Evolutionary conservation across 30 jellyfish, hydroid and myxozoan genomes (phyloP).

Genomic region (Pseudorhiza aurosa): DNA sequence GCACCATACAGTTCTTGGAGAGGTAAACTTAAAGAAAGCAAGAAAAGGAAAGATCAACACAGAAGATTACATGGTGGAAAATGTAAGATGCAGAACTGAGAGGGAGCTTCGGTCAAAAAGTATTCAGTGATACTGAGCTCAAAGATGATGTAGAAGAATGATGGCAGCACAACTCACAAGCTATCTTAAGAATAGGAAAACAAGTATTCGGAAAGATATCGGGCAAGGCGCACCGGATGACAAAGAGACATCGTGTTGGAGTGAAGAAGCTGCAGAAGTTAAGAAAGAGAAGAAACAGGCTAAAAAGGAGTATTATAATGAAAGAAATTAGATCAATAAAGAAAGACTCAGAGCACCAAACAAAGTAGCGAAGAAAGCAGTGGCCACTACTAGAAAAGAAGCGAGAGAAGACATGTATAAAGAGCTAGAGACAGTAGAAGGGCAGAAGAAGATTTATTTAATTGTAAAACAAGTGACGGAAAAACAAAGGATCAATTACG

Average conservation of each 20-base stretch:
- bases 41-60: neutral
- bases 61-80: neutral
- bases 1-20: neutral
- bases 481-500: constrained; percentile 12
- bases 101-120: neutral
- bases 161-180: neutral
- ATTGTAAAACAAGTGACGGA: constrained; percentile 11
- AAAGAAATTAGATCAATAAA: neutral
- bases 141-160: neutral
- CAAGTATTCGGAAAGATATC: neutral
- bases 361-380: constrained; percentile 8
- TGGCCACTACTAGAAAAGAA: constrained; percentile 4
- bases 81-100: neutral
- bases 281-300: neutral
- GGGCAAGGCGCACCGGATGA: neutral
- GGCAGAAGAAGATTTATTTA: neutral
- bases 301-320: neutral
- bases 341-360: neutral
- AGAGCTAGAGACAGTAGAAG: neutral
- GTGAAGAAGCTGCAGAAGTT: neutral
- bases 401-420: neutral
- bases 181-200: neutral
- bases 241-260: constrained; percentile 38
- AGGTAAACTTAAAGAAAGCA: neutral
- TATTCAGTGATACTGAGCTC: neutral